Evolutionary conservation across 2,888 invertebrate species (phyloP), one percentile per base, ranked within the genome.

Genomic region (Macaria liturata): DNA sequence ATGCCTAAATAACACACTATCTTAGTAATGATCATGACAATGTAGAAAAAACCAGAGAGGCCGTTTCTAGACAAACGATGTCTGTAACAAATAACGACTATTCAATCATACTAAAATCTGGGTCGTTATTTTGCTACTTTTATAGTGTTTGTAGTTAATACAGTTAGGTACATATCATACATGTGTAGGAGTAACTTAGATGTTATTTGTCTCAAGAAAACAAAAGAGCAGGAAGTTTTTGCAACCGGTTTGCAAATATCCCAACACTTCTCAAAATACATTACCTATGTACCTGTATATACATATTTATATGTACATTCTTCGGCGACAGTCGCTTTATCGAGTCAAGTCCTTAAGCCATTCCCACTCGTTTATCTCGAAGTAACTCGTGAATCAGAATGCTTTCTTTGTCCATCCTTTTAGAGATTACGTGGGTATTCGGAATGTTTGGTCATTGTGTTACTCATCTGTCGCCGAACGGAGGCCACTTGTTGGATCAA

Each of bases 381-480:
- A 55, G 55, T 32, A 48, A 52, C 49, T 56, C 49, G 55, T 60
- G 55, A 60, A 49, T 60, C 59, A 60, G 59, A 56, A 49, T 48
- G 52, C 59, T 60, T 60, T 60, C 66, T 65, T 61, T 67, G 58
- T 59, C 54, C 54, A 54, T 65, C 65, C 63, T 63, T 65, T 56
- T 55, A 47, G 39, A 52, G 57, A 56, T 60, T 53, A 57, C 49
- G 53, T 62, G 56, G 61, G 55, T 37, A 61, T 51, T 46, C 30
- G 34, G 59, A 50, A 49, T 51, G 46, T 39, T 59, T 52, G 55
- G 40, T 59, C 55, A 45, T 42, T 59, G 46, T 39, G 31, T 57
- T 57, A 57, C 49, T 49, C 52, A 52, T 55, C 40, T 42, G 42
- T 52, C 52, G 31, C 34, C 20, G 39, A 46, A 31, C 31, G 32